Evolutionary conservation across 2,113 vertebrate species (phyloP).

Genomic region (Limanda limanda): DNA sequence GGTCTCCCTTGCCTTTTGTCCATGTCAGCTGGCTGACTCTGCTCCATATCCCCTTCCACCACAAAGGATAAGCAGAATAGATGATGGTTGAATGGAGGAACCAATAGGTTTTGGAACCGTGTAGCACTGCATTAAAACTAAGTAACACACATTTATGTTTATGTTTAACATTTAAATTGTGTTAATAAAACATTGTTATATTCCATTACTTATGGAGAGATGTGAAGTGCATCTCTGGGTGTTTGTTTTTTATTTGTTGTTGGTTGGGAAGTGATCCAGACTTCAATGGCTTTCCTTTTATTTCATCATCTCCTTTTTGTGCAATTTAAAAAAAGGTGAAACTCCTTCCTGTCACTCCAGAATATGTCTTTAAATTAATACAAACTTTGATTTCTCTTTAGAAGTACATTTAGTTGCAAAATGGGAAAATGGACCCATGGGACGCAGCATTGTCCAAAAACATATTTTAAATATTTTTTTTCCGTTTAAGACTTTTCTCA

Average conservation of each 20-base stretch:
- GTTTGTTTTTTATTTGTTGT: too few species aligned
- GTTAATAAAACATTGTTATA: neutral
- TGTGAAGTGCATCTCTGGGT: neutral
- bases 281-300: neutral
- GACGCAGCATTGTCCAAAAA: neutral
- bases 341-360: neutral
- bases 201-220: neutral
- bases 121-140: too few species aligned
- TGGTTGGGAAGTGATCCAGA: too few species aligned
- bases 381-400: neutral
- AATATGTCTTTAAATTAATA: neutral
- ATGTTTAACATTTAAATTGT: neutral
- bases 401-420: neutral
- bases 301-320: neutral
- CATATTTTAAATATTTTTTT: neutral
- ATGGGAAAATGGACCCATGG: neutral
- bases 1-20: too few species aligned
- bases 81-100: too few species aligned
- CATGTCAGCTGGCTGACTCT: too few species aligned
- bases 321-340: neutral
- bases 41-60: too few species aligned
- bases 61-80: too few species aligned
- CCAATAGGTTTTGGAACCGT: too few species aligned
- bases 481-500: conserved; percentile 3
- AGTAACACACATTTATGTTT: neutral